Evolutionary conservation across 64 coral and sea anemone genomes (phyloP).

Genomic region (Montipora efflorescens): DNA sequence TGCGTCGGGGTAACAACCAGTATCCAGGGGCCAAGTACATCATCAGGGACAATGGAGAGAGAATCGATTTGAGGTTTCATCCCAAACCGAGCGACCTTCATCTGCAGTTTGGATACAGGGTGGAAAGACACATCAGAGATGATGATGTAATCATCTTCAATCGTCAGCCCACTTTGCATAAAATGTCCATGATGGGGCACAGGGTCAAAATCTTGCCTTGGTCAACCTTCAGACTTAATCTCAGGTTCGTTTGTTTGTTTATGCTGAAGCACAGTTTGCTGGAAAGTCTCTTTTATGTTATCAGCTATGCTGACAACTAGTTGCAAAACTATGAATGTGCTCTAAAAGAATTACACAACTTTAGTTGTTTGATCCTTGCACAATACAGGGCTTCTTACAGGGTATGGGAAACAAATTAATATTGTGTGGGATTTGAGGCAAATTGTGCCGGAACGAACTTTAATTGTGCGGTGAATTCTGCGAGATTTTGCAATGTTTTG

Average conservation of each 20-base stretch:
- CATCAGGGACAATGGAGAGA: constrained; percentile 97
- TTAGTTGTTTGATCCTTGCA: too few relatives aligned
- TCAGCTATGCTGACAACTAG: too few relatives aligned
- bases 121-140: constrained; percentile 96
- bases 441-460: too few relatives aligned
- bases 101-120: constrained; percentile 99
- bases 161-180: constrained; percentile 97
- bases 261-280: neutral
- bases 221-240: constrained; percentile 98
- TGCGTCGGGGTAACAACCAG: constrained; percentile 90
- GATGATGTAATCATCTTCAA: constrained; percentile 99
- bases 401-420: too few relatives aligned
- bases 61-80: constrained; percentile 96
- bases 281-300: neutral
- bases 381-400: too few relatives aligned
- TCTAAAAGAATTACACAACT: too few relatives aligned
- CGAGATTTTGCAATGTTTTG: too few relatives aligned
- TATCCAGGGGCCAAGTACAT: constrained; percentile 99
- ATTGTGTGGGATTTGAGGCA: too few relatives aligned
- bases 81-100: constrained; percentile 98
- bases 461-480: too few relatives aligned
- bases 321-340: too few relatives aligned
- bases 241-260: constrained; percentile 66
- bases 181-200: constrained; percentile 99
- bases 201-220: constrained; percentile 96